Conservation (phyloP, 2,888 invertebrate species). For the Drosophila quasianomalipes region DNA sequence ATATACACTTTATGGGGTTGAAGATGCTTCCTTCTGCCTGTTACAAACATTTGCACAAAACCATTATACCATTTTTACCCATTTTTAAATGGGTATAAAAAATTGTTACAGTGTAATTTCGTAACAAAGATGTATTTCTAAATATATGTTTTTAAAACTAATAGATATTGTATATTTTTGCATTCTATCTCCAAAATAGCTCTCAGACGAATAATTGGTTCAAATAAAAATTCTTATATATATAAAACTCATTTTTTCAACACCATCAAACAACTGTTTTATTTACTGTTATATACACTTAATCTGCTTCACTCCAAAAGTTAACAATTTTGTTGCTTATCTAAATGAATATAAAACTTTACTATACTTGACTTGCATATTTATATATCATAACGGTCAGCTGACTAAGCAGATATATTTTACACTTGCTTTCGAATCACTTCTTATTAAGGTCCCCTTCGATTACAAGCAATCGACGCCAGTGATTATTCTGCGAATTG, state of each 20-base stretch:
- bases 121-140: not conserved
- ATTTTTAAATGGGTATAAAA: not conserved
- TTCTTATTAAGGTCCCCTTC: not conserved
- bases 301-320: not conserved
- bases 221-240: not conserved
- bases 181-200: not conserved
- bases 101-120: not conserved
- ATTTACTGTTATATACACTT: not conserved
- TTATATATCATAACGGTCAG: not conserved
- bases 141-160: not conserved
- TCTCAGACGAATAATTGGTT: not conserved
- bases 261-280: not conserved
- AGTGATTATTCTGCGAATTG: constrained; percentile 39
- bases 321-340: not conserved
- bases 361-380: not conserved
- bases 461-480: constrained; percentile 11
- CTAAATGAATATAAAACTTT: not conserved
- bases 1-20: too few relatives aligned
- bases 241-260: not conserved
- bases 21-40: too few relatives aligned
- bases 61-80: too few relatives aligned
- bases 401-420: not conserved
- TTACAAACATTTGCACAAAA: too few relatives aligned
- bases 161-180: not conserved
- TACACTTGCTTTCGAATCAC: not conserved